These are phyloP conservation scores for Hirudo medicinalis DNA, from an alignment of 1,140 invertebrate genomes.

Conservation along the genomic window DNA sequence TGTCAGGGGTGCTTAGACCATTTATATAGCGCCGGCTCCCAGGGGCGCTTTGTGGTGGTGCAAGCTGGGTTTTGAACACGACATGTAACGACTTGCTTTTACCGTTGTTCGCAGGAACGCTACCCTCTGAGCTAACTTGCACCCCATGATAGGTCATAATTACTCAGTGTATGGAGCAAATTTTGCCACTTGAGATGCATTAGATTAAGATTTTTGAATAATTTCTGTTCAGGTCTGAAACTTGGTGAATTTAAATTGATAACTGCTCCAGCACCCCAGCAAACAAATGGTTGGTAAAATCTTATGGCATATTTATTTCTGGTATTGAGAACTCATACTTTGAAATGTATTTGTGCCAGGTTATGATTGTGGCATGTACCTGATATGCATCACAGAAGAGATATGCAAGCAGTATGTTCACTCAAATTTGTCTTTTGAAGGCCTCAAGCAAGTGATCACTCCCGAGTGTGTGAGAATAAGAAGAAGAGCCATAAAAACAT, in stretches of 20 bases:
- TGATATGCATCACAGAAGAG: constrained; percentile 1
- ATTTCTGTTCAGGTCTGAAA: neutral
- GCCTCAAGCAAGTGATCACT: neutral
- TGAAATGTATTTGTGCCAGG: neutral
- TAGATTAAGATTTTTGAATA: neutral
- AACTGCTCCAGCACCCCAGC: neutral
- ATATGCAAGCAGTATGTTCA: neutral
- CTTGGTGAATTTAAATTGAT: neutral
- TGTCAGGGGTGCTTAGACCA: too few relatives aligned
- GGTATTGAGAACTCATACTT: neutral
- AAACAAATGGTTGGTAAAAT: constrained; percentile 7
- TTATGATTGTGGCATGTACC: constrained; percentile 1
- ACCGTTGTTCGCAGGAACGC: too few relatives aligned
- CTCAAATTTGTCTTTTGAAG: neutral
- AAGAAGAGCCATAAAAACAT: constrained; percentile 5
- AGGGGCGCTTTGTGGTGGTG: too few relatives aligned
- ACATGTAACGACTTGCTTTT: too few relatives aligned
- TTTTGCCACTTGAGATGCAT: neutral
- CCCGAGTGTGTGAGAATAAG: neutral
- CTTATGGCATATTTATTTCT: neutral
- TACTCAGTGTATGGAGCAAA: too few relatives aligned
- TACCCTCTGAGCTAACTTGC: too few relatives aligned
- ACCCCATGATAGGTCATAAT: too few relatives aligned
- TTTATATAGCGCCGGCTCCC: too few relatives aligned
- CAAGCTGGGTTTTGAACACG: too few relatives aligned